Conservation (phyloP, 2,797 vertebrate species). For the Petrocephalus schoutedeni region DNA sequence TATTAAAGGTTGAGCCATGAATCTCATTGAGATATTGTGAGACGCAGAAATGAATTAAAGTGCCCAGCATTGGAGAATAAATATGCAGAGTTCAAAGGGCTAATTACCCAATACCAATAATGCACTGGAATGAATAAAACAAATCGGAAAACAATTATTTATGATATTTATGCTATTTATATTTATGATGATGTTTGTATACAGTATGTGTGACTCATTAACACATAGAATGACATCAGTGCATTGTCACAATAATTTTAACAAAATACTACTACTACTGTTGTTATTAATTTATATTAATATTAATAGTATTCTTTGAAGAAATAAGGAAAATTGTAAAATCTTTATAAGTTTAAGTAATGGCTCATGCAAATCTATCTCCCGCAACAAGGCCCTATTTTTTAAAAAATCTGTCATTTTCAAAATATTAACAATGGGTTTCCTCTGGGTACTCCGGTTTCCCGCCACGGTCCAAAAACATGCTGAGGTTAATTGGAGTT, state of each 20-base stretch:
- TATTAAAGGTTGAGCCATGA: conserved; percentile 31
- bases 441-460: too few relatives aligned
- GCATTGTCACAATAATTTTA: neutral
- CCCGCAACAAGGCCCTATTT: neutral
- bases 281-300: too few relatives aligned
- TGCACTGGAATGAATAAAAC: neutral
- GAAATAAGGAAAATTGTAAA: neutral
- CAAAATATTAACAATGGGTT: neutral
- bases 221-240: neutral
- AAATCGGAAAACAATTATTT: neutral
- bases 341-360: neutral
- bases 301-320: neutral
- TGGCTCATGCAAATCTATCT: neutral
- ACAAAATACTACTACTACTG: too few relatives aligned
- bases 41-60: conserved; percentile 25
- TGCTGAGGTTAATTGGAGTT: too few relatives aligned
- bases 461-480: too few relatives aligned
- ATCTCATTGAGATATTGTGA: conserved; percentile 29
- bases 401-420: neutral
- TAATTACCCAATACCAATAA: conserved; percentile 8
- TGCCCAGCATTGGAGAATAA: conserved; percentile 18
- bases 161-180: neutral
- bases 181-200: neutral
- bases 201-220: neutral
- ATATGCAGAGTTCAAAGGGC: conserved; percentile 6